Evolutionary conservation across 1,140 invertebrate genomes (phyloP).

Genomic region (Macrosteles quadrilineatus): DNA sequence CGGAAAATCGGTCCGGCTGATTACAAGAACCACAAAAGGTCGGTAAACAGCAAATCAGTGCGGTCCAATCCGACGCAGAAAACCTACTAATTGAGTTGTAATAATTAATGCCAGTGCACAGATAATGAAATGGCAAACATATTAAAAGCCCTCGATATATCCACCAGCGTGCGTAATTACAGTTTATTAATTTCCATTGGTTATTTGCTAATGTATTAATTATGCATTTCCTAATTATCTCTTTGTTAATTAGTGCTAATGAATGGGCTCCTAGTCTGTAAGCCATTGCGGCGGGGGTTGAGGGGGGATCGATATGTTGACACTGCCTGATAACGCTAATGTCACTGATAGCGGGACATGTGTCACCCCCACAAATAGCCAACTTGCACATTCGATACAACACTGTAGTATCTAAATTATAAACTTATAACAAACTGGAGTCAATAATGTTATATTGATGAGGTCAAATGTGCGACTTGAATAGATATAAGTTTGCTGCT

Average conservation of each 20-base stretch:
- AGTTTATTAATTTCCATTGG: constrained; percentile 16
- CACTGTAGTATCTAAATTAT: too few species aligned
- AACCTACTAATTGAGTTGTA: constrained; percentile 11
- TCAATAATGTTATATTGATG: too few species aligned
- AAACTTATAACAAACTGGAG: too few species aligned
- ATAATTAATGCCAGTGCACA: constrained; percentile 7
- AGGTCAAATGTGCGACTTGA: too few species aligned
- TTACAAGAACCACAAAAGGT: constrained; percentile 14
- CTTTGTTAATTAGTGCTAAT: constrained; percentile 17
- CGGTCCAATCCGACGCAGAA: neutral
- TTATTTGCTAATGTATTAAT: constrained; percentile 17
- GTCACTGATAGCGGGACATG: neutral
- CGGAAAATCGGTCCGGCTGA: constrained; percentile 2
- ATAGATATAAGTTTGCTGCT: too few species aligned
- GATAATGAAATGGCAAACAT: constrained; percentile 16
- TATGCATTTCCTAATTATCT: constrained; percentile 16
- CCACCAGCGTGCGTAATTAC: constrained; percentile 8
- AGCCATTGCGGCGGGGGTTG: neutral
- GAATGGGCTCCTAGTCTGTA: neutral
- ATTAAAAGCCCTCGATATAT: neutral
- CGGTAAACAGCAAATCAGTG: neutral
- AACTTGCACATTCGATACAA: too few species aligned
- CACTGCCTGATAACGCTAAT: neutral
- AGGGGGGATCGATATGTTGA: neutral
- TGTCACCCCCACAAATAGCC: too few species aligned